Conservation (phyloP, 2,888 invertebrate species). For the Phania funesta region DNA sequence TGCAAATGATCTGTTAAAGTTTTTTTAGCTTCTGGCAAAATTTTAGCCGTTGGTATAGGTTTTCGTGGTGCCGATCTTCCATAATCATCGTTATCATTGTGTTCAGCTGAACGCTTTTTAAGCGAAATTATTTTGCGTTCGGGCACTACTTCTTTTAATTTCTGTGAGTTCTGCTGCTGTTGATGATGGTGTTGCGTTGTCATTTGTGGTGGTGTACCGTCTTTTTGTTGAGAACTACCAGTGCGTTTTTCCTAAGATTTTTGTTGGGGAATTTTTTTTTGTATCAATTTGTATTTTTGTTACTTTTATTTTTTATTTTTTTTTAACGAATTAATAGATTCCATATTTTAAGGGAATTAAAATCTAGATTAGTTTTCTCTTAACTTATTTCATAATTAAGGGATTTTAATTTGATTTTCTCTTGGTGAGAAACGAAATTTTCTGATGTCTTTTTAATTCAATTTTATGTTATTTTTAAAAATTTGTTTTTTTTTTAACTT, state of each 20-base stretch:
- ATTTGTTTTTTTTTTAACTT: conserved; percentile 60
- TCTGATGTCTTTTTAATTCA: background rate
- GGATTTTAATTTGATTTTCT: background rate
- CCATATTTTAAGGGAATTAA: conserved; percentile 44
- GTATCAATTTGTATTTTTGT: conserved; percentile 71
- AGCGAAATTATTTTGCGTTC: conserved; percentile 80
- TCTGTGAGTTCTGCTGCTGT: conserved; percentile 70
- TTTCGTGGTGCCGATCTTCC: conserved; percentile 67
- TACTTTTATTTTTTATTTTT: conserved; percentile 39
- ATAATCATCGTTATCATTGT: conserved; percentile 68
- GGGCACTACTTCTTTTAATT: conserved; percentile 74
- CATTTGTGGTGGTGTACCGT: conserved; percentile 63
- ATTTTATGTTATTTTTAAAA: background rate
- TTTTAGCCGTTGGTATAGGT: conserved; percentile 78
- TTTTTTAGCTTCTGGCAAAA: conserved; percentile 79
- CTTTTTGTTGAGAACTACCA: conserved; percentile 58
- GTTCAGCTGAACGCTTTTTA: conserved; percentile 73
- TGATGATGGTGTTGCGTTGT: conserved; percentile 63
- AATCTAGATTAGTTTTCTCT: conserved; percentile 59
- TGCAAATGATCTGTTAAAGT: conserved; percentile 76
- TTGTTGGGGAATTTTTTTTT: conserved; percentile 72
- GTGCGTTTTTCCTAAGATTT: conserved; percentile 63
- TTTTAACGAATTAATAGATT: conserved; percentile 38
- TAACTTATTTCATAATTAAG: background rate
- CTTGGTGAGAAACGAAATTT: conserved; percentile 1